A percentile compares a stretch with the other conserved stretches of the same genome.
These are phyloP conservation scores for Entomobrya proxima DNA, from an alignment of 2,888 invertebrate species.

Conservation along the genomic window DNA sequence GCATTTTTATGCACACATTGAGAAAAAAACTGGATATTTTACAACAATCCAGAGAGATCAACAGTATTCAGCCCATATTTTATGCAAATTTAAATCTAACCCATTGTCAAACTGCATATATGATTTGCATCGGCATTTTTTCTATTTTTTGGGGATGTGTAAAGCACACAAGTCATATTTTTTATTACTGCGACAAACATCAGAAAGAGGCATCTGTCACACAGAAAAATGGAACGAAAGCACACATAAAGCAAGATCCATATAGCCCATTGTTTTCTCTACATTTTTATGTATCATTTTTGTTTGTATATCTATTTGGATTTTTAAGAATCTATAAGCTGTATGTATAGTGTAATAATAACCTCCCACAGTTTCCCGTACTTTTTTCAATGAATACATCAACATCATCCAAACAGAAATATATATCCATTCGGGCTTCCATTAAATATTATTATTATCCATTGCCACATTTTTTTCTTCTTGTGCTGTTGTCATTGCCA, in stretches of 20 bases:
- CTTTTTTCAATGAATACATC: constrained; percentile 41
- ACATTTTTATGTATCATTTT: neutral
- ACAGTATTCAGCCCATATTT: constrained; percentile 37
- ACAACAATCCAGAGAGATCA: neutral
- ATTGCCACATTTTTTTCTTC: neutral
- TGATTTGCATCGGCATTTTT: constrained; percentile 10
- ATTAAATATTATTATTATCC: constrained; percentile 7
- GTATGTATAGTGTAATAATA: constrained; percentile 57
- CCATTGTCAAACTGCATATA: neutral
- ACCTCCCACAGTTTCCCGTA: constrained; percentile 54
- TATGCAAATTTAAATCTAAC: constrained; percentile 24
- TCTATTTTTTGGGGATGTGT: constrained; percentile 49
- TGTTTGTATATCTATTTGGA: neutral
- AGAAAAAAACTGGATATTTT: neutral
- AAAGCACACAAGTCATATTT: constrained; percentile 65
- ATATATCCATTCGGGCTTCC: neutral
- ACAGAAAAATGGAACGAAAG: neutral
- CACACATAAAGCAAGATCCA: too few relatives aligned
- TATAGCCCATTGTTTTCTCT: too few relatives aligned
- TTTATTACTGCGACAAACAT: constrained; percentile 8
- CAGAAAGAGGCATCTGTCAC: constrained; percentile 51
- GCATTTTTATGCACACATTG: neutral
- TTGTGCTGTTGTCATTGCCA: too few relatives aligned
- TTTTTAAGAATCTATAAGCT: constrained; percentile 47
- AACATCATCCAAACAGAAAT: constrained; percentile 36